Evolutionary conservation across 2,888 invertebrate species (phyloP), one percentile per base, ranked within the genome.

Genomic region (Coremacera marginata): DNA sequence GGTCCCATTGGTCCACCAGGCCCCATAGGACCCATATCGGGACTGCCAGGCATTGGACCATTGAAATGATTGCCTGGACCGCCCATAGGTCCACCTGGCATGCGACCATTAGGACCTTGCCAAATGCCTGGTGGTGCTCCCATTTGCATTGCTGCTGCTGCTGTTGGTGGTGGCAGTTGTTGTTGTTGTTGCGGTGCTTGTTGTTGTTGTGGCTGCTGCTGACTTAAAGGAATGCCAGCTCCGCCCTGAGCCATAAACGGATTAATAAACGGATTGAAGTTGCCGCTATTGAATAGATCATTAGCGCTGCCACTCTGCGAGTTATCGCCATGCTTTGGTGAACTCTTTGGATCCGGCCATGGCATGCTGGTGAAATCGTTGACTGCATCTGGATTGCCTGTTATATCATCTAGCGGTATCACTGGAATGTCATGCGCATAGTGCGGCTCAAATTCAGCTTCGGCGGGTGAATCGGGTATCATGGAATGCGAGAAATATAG

Each of bases 361-460:
- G 94, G 93, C 87, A 94, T 92, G 75, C 91, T 91, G 77, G 94
- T 92, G 84, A 94, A 94, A 87, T 96, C 95, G 84, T 94, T 94
- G 22, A 94, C 91, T 80, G 93, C 94, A 84, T 95, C 95, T 79
- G 94, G 94, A 87, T 94, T 94, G 8, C 95, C 96, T 0, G 95
- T 94, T 5, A 94, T 92, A 90, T 98, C 98, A 81, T 97, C 97
- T 75, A 97, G 90, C 0, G 98, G 98, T 89, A 98, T 97, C 22
- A 92, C 91, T 79, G 94, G 93, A 0, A 96, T 95, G 86, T 97
- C 97, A 3, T 92, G 91, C 81, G 93, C 93, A 55, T 92, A 91
- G 84, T 95, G 94, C 22, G 93, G 93, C 89, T 97, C 96, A 75
- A 93, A 91, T 83, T 98, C 97, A 1, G 98, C 96, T 90, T 98